Evolutionary conservation across 1,140 invertebrate species (phyloP).

Genomic region (Lordiphosa collinella): DNA sequence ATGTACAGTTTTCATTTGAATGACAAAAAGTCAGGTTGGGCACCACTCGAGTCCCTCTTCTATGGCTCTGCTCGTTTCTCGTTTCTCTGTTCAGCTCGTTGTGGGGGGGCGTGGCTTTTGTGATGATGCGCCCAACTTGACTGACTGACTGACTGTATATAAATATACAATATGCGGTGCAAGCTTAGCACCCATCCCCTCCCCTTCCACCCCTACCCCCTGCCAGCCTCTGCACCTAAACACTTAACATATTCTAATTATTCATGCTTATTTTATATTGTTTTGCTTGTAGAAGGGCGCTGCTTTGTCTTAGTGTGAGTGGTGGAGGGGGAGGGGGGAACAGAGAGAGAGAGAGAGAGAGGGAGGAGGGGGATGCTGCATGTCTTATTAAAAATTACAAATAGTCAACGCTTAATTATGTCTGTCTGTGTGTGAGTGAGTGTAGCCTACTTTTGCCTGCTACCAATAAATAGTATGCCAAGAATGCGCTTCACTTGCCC

Average conservation of each 20-base stretch:
- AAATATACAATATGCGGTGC: slow-evolving; percentile 71
- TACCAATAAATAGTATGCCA: slow-evolving; percentile 48
- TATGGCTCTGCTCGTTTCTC: slow-evolving; percentile 12
- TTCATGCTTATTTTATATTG: slow-evolving; percentile 79
- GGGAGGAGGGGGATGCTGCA: slow-evolving; percentile 7
- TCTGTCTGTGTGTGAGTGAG: slow-evolving; percentile 14
- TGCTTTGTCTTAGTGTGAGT: slow-evolving; percentile 19
- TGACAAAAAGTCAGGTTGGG: slow-evolving; percentile 78
- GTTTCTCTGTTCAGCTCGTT: not conserved
- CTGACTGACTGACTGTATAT: slow-evolving; percentile 70
- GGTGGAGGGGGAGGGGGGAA: not conserved
- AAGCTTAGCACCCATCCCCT: not conserved
- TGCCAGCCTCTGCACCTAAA: slow-evolving; percentile 30
- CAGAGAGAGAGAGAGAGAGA: too few species aligned
- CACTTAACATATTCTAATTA: slow-evolving; percentile 80
- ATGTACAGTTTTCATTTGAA: slow-evolving; percentile 79
- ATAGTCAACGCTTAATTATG: slow-evolving; percentile 71
- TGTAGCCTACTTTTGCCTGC: slow-evolving; percentile 53
- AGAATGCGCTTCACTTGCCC: not conserved
- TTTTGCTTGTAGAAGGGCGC: slow-evolving; percentile 46
- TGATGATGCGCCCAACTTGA: slow-evolving; percentile 48
- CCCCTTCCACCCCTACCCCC: not conserved
- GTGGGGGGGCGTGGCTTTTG: slow-evolving; percentile 44
- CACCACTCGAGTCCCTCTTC: slow-evolving; percentile 56
- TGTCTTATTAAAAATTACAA: slow-evolving; percentile 77